Evolutionary conservation across 2,797 vertebrate species (phyloP).

Genomic region (Paedocypris micromegethes): DNA sequence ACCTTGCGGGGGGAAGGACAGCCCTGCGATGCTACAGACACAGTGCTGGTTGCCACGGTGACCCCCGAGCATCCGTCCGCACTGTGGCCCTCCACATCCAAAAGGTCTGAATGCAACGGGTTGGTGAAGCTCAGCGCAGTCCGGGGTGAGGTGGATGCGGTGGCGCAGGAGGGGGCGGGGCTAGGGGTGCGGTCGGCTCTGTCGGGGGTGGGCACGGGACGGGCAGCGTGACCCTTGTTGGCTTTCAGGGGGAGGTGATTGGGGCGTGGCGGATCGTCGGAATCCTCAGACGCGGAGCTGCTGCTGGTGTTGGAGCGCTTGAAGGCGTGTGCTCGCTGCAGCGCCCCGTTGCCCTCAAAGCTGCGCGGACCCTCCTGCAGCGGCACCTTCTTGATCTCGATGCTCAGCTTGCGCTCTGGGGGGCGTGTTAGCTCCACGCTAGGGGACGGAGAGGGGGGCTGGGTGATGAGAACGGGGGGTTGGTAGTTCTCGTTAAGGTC

Average conservation of each 20-base stretch:
- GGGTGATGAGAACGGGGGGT: constrained; percentile 52
- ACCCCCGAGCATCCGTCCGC: constrained; percentile 64
- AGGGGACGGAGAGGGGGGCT: constrained; percentile 54
- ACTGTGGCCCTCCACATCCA: constrained; percentile 74
- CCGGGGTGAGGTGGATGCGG: constrained; percentile 56
- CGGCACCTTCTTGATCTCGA: constrained; percentile 94
- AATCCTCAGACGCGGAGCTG: constrained; percentile 74
- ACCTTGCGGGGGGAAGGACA: constrained; percentile 79
- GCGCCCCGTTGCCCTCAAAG: constrained; percentile 74
- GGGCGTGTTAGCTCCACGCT: constrained; percentile 70
- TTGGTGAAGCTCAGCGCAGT: constrained; percentile 92
- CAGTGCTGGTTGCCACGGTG: constrained; percentile 80
- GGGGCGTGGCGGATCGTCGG: constrained; percentile 70
- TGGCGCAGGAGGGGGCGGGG: too few relatives aligned
- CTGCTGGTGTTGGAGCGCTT: constrained; percentile 74
- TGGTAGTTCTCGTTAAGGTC: constrained; percentile 91
- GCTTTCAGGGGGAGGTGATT: constrained; percentile 81
- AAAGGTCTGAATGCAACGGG: constrained; percentile 91
- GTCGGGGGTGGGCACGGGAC: constrained; percentile 62
- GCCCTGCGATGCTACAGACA: constrained; percentile 66
- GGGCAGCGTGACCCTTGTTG: constrained; percentile 64
- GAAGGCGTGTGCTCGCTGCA: constrained; percentile 83
- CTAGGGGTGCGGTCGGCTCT: constrained; percentile 41
- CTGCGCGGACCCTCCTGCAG: constrained; percentile 89
- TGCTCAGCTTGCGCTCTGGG: constrained; percentile 86